A percentile compares a stretch with the other conserved stretches of the same genome.
These are phyloP conservation scores for Antechinus flavipes DNA, from an alignment of 2,113 vertebrate genomes.

Conservation along the genomic window DNA sequence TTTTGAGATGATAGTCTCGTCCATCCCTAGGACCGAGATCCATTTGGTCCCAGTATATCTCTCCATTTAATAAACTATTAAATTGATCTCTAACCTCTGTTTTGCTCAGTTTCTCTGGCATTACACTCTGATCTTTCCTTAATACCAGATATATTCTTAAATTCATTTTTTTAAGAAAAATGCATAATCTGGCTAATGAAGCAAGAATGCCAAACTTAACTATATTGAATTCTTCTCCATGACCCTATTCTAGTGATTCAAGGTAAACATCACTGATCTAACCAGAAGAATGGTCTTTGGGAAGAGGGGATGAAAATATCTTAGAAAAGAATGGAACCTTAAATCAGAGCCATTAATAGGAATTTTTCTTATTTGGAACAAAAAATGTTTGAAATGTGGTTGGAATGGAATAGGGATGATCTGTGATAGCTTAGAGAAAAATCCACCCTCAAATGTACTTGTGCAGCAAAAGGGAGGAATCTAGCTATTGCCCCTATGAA, in stretches of 20 bases:
- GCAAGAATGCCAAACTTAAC: neutral
- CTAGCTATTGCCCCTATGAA: neutral
- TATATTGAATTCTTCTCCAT: neutral
- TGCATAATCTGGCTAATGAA: constrained; percentile 24
- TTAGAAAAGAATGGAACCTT: neutral
- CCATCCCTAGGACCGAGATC: too few species aligned
- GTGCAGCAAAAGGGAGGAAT: neutral
- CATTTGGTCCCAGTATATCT: too few species aligned
- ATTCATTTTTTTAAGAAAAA: neutral
- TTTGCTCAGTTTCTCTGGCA: too few species aligned
- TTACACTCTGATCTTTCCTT: neutral
- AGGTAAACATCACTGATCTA: neutral
- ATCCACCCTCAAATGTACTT: neutral
- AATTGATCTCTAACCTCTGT: too few species aligned
- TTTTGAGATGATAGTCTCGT: too few species aligned
- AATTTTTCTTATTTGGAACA: neutral
- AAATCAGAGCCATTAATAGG: neutral
- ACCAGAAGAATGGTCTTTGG: neutral
- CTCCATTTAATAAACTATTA: too few species aligned
- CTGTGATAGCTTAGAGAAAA: neutral
- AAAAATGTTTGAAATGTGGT: neutral
- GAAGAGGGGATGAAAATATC: neutral
- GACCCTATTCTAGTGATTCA: neutral
- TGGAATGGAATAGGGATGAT: neutral
- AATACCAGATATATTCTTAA: neutral